Evolutionary conservation across 1,140 invertebrate genomes (phyloP).

Genomic region (Phthorimaea operculella): DNA sequence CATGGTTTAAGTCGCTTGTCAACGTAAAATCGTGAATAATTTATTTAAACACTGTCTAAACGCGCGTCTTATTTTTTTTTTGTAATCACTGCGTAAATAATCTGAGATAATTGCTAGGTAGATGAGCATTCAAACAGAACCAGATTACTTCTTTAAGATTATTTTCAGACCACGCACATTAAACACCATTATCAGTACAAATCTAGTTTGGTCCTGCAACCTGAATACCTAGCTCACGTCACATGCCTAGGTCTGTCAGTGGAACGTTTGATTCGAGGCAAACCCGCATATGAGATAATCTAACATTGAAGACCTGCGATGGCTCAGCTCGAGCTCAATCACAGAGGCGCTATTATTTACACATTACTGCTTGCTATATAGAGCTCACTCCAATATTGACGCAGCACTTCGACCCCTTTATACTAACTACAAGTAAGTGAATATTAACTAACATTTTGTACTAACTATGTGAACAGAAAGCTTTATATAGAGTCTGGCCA

Average conservation of each 20-base stretch:
- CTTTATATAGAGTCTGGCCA: too few relatives aligned
- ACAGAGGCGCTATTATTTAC: conserved; percentile 18
- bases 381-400: background rate
- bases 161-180: background rate
- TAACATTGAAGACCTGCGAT: conserved; percentile 17
- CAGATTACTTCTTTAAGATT: background rate
- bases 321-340: conserved; percentile 3
- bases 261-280: conserved; percentile 15
- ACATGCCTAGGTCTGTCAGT: background rate
- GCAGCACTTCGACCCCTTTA: background rate
- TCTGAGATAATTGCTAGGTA: too few relatives aligned
- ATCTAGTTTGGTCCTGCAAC: background rate
- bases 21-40: too few relatives aligned
- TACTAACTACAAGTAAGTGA: too few relatives aligned
- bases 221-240: background rate
- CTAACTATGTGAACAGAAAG: too few relatives aligned
- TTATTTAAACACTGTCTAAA: too few relatives aligned
- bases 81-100: too few relatives aligned
- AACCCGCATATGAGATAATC: conserved; percentile 26
- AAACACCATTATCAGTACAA: background rate
- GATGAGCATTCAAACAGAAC: background rate
- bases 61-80: too few relatives aligned
- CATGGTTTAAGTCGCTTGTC: too few relatives aligned
- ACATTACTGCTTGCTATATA: conserved; percentile 21
- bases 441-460: too few relatives aligned